Evolutionary conservation across 2,888 invertebrate genomes (phyloP), one percentile per base, ranked within the genome.

Genomic region (Xylota sylvarum): DNA sequence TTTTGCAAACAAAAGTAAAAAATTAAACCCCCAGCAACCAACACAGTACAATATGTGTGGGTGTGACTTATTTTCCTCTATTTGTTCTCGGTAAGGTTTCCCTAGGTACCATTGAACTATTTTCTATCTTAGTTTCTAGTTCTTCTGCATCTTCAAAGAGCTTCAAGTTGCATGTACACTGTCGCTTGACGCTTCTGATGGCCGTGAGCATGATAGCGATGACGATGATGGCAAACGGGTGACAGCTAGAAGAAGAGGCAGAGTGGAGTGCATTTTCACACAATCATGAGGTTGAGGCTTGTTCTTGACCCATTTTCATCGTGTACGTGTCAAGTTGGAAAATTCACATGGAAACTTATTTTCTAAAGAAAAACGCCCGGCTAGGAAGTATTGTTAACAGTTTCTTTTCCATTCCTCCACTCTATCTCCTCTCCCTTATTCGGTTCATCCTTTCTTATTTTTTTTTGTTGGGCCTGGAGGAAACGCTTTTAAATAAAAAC

Each of bases 271-370:
- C 65, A 80, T 74, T 74, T 73, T 70, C 67, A 60, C 56, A 82
- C 82, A 78, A 85, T 88, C 50, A 77, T 83, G 55, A 77, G 81
- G 72, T 85, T 77, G 64, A 83, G 67, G 27, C 56, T 81, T 81
- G 84, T 76, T 87, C 88, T 87, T 88, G 88, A 88, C 88, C 88
- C 70, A 82, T 60, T 81, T 74, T 40, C 64, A 76, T 60, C 65
- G 67, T 81, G 81, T 60, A 81, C 80, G 74, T 80, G 80, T 50
- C 80, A 76, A 81, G 81, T 67, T 81, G 27, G 50, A 81, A 55
- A 74, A 46, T 72, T 43, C 23, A 23, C 40, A 58, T 37, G 6
- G 9, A 60, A 60, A 17, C 19, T 35, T 12, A 35, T 37, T 56
- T 65, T 76, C 32, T 48, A 56, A 43, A 64, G 17, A 52, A 64